Conservation (phyloP, 2,888 invertebrate species). For the Ophioninae sp. region DNA sequence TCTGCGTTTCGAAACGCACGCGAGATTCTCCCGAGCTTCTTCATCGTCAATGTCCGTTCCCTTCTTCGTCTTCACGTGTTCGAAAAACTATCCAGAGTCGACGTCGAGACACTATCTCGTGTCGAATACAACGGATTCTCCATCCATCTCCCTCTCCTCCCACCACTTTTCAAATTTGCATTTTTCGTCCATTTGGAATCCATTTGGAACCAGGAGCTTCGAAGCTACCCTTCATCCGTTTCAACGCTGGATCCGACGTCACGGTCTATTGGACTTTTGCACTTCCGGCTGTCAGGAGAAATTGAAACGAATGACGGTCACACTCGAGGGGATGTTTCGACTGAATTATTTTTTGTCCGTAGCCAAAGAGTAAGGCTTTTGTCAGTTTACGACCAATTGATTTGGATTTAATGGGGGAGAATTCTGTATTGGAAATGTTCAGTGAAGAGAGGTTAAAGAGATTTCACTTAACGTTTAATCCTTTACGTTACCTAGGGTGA, state of each 20-base stretch:
- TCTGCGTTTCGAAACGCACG: conserved; percentile 62
- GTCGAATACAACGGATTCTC: too few relatives aligned
- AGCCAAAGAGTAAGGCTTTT: background rate
- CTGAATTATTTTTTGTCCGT: background rate
- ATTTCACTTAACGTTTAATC: too few relatives aligned
- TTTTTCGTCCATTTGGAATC: background rate
- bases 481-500: too few relatives aligned
- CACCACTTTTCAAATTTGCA: background rate
- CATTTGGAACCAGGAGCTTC: background rate
- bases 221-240: background rate
- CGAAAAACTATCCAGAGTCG: background rate
- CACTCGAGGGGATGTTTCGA: background rate
- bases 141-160: too few relatives aligned
- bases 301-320: background rate
- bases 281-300: background rate
- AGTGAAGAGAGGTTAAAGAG: too few relatives aligned
- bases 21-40: conserved; percentile 31
- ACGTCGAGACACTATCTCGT: background rate
- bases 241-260: background rate
- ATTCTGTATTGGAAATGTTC: too few relatives aligned
- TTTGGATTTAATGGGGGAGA: background rate
- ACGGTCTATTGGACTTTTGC: background rate
- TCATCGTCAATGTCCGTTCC: background rate
- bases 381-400: background rate
- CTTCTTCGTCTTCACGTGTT: conserved; percentile 3